Base-by-base conservation (phyloP, 2,888 invertebrate species). In the Acleris sparsana region DNA sequence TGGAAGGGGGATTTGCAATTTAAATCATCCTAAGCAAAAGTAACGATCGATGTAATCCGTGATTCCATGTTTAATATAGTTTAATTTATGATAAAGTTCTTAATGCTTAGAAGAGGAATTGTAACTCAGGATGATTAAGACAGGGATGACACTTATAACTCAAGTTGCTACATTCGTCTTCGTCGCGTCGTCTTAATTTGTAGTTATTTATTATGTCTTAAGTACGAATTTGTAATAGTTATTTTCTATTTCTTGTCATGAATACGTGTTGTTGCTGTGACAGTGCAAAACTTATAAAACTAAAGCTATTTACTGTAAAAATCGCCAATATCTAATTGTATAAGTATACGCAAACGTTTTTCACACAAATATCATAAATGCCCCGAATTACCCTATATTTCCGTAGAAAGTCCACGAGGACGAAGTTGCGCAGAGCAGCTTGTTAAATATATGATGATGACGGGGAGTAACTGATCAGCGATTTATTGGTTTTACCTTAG, bases 1-100 rank as follows among this genome's bases (percentile, higher is more conserved):
- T 78, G 76, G 75, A 75, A 77, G 53, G 51, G 55, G 39, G 63
- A 85, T 86, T 86, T 82, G 82, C 82, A 85, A 81, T 83, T 82
- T 80, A 83, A 85, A 85, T 74, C 77, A 80, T 76, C 72, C 74
- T 75, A 73, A 76, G 74, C 67, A 69, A 75, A 78, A 76, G 75
- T 61, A 68, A 68, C 71, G 71, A 75, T 76, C 65, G 33, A 56
- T 65, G 51, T 61, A 61, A 65, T 77, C 72, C 73, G 75, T 77
- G 74, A 79, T 78, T 80, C 39, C 39, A 39, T 74, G 69, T 74
- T 73, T 69, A 70, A 72, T 74, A 58, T 69, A 65, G 69, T 63
- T 68, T 66, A 71, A 66, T 66, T 65, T 61, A 61, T 61, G 60
- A 65, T 51, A 65, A 61, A 51, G 55, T 56, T 17, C 46, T 46